Evolutionary conservation across 2,888 invertebrate species (phyloP), one percentile per base, ranked within the genome.

Genomic region (Zaprionus obscuricornis): DNA sequence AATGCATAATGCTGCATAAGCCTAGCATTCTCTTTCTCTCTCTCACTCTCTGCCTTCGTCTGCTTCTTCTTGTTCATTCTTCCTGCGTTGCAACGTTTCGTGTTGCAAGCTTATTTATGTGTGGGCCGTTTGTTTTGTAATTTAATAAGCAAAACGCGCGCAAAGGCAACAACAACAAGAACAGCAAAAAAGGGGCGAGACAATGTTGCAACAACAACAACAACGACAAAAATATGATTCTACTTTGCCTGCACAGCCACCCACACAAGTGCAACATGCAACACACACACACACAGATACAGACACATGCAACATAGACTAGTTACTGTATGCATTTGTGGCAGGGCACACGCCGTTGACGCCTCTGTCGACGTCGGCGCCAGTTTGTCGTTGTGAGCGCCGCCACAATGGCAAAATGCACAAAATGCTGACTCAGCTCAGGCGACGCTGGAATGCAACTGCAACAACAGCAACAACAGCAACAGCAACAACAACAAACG

Each of bases 121-220:
- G 77, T 78, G 77, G 77, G 77, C 77, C 81, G 77, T 70, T 77
- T 70, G 77, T 79, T 79, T 78, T 79, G 77, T 78, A 78, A 78
- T 78, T 78, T 78, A 78, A 78, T 78, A 78, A 78, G 78, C 78
- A 51, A 63, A 75, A n/a, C n/a, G n/a, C n/a, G n/a, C 54, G 64
- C 63, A 64, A 52, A 56, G n/a, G n/a, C n/a, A n/a, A 34, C 18
- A 43, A 24, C 39, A 55, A 54, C 43, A 60, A 60, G 51, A 36
- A 54, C 54, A 60, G 40, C 55, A 57, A 55, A 63, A 77, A 74
- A 58, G 74, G 63, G 72, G 66, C 66, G 60, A 63, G 49, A 46
- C 69, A 74, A 43, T 59, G 66, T 69, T 72, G 66, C 79, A 27
- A 64, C 17, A 29, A 29, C 33, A 11, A 37, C 57, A 40, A 54